Conservation (phyloP, 2,113 vertebrate species). For the Xiphophorus maculatus region DNA sequence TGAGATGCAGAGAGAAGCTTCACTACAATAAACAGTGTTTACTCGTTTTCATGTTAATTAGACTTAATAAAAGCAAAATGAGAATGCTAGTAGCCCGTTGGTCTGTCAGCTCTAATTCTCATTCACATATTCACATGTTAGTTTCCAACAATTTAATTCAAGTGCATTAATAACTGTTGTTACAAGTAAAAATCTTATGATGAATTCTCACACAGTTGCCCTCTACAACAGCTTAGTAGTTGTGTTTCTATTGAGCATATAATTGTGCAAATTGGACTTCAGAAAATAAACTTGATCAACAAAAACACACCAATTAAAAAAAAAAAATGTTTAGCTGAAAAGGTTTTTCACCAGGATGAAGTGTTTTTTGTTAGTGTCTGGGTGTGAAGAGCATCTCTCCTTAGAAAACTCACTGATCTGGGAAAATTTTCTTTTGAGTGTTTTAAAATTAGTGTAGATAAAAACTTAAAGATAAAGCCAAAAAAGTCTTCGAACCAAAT, state of each 20-base stretch:
- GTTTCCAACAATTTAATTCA: slow-evolving; percentile 34
- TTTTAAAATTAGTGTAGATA: no score
- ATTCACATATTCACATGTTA: slow-evolving; percentile 33
- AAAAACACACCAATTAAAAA: no score
- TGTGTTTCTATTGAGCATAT: no score
- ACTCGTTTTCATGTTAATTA: slow-evolving; percentile 47
- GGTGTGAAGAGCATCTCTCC: slow-evolving; percentile 43
- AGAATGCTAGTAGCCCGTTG: slow-evolving; percentile 29
- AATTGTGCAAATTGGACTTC: no score
- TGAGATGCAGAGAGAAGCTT: slow-evolving; percentile 38
- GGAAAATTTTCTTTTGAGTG: slow-evolving; percentile 46
- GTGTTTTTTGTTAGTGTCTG: slow-evolving; percentile 16
- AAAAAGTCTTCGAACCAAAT: no score
- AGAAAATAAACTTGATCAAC: no score
- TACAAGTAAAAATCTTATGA: slow-evolving; percentile 14
- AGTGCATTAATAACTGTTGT: slow-evolving; percentile 38
- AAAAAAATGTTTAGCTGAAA: no score
- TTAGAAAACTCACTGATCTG: slow-evolving; percentile 64
- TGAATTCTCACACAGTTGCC: slow-evolving; percentile 1
- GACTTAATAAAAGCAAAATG: slow-evolving; percentile 23
- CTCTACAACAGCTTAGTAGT: slow-evolving; percentile 1
- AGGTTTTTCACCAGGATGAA: no score
- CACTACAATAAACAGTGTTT: slow-evolving; percentile 12
- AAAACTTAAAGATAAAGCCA: no score
- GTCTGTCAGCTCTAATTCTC: slow-evolving; percentile 43